A percentile compares a stretch with the other conserved stretches of the same genome.
These are phyloP conservation scores for Melitaea cinxia DNA, from an alignment of 1,140 invertebrate species.

Conservation along the genomic window DNA sequence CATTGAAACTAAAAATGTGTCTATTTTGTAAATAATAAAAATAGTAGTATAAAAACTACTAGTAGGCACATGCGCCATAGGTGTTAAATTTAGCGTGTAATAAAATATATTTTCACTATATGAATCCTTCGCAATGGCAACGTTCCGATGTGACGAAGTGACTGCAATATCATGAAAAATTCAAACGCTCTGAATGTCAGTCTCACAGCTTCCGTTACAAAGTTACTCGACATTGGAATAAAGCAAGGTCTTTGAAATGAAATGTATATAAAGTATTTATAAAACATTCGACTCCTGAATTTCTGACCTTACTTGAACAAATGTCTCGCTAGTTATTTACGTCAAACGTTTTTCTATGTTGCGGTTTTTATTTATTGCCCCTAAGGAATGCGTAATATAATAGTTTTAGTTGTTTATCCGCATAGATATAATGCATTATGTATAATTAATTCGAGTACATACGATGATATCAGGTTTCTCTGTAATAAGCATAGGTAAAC, in stretches of 20 bases:
- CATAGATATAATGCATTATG: background rate
- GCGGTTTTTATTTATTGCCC: slow-evolving; percentile 15
- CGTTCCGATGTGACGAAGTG: slow-evolving; percentile 23
- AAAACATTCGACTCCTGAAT: background rate
- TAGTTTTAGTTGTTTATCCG: slow-evolving; percentile 5
- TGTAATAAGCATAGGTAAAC: slow-evolving; percentile 14
- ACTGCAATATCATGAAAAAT: slow-evolving; percentile 30
- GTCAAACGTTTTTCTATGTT: background rate
- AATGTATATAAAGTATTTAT: background rate
- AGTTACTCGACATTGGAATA: slow-evolving; percentile 25
- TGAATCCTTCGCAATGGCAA: slow-evolving; percentile 15
- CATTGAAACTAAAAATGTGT: too few relatives aligned
- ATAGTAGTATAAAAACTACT: too few relatives aligned
- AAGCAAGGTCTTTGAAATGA: slow-evolving; percentile 3
- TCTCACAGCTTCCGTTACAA: slow-evolving; percentile 21
- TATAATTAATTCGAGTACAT: slow-evolving; percentile 1
- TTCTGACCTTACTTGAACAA: slow-evolving; percentile 2
- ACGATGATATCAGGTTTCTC: slow-evolving; percentile 21
- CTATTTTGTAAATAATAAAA: background rate
- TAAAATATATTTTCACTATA: slow-evolving; percentile 23
- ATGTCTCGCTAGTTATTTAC: background rate
- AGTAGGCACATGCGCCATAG: slow-evolving; percentile 9
- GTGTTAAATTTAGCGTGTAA: slow-evolving; percentile 15
- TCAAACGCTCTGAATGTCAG: slow-evolving; percentile 29
- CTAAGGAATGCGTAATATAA: slow-evolving; percentile 25